Base-by-base conservation (phyloP, 2,113 vertebrate genomes). In the Cyanoramphus novaezelandiae region DNA sequence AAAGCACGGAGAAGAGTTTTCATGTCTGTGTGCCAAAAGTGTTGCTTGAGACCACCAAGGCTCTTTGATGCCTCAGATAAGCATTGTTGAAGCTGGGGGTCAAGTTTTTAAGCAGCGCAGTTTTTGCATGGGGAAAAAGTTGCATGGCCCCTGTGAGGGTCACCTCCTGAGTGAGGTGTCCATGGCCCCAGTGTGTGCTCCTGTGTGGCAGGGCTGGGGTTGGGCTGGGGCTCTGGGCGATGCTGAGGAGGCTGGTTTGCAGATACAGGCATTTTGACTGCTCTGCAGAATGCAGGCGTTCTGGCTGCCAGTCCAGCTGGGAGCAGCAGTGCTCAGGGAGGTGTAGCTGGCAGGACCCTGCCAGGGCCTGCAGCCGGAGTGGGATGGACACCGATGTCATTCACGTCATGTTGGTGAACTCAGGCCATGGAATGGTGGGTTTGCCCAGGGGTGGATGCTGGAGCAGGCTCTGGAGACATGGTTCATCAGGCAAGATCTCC, bases 151-250 rank as follows among this genome's bases (percentile, higher is more conserved):
- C 25, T 3, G 1, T 27, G 29, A 47, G 50, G 27, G 44, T 17
- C 25, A 6, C 5, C 39, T 43, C 10, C 1, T 4, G 41, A 33
- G 29, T 0, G 7, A 67, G 28, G 46, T 28, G 35, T 13, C 20
- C 0, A 0, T 13, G 39, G 24, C 16, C 50, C 31, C 2, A 46
- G 15, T 19, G 35, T 2, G 0, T 24, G 6, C 47, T 4, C 6
- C 2, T 2, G 10, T 31, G 28, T 5, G 14, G 2, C 7, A 63
- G 46, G 44, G 6, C 3, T 15, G 60, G 37, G 20, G 1, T 3
- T 6, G 55, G 31, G 28, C 8, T 15, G 64, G 13, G 27, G 16
- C 17, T 20, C 63, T 8, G 11, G 6, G 13, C 0, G 0, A 7
- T 15, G 70, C 65, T 28, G 60, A n/a, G 33, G 17, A 20, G 7